A percentile compares a stretch with the other conserved stretches of the same genome.
Conservation (phyloP, 2,797 vertebrate genomes). For the Chaetodon trifasciatus region DNA sequence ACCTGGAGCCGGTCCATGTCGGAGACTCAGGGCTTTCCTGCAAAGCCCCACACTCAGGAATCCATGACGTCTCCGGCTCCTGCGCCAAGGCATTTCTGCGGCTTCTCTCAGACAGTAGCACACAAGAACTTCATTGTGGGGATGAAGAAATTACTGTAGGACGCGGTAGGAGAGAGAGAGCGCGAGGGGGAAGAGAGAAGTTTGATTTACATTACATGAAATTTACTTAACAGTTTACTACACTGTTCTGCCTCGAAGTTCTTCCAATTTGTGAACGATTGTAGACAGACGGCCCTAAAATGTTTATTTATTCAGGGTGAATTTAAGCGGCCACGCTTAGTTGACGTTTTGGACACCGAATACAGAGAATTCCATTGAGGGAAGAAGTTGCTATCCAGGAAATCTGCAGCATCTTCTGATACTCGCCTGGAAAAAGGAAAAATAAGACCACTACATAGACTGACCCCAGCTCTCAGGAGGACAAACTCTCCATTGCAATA, state of each 20-base stretch:
- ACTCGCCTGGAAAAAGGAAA: constrained; percentile 28
- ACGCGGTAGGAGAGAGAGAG: constrained; percentile 66
- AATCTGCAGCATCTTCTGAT: constrained; percentile 67
- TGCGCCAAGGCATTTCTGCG: constrained; percentile 95
- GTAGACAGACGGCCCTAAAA: constrained; percentile 27
- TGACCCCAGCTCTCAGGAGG: constrained; percentile 49
- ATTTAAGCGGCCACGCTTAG: constrained; percentile 5
- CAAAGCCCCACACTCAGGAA: constrained; percentile 99
- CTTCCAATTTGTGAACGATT: constrained; percentile 21
- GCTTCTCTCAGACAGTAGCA: constrained; percentile 94
- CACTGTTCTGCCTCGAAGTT: neutral
- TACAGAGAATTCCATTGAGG: constrained; percentile 72
- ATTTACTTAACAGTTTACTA: constrained; percentile 64
- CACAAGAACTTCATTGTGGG: constrained; percentile 98
- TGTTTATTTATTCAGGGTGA: constrained; percentile 19
- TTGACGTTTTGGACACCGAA: constrained; percentile 46
- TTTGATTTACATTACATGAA: constrained; percentile 74
- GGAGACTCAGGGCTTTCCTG: constrained; percentile 99
- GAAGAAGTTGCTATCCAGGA: constrained; percentile 68
- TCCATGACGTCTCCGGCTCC: constrained; percentile 97
- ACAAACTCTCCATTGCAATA: constrained; percentile 47
- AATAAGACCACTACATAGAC: constrained; percentile 38
- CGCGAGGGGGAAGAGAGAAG: constrained; percentile 8
- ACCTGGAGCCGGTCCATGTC: constrained; percentile 97
- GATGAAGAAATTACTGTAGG: constrained; percentile 81